Evolutionary conservation across 2,113 vertebrate species (phyloP).

Genomic region (Odocoileus virginianus): DNA sequence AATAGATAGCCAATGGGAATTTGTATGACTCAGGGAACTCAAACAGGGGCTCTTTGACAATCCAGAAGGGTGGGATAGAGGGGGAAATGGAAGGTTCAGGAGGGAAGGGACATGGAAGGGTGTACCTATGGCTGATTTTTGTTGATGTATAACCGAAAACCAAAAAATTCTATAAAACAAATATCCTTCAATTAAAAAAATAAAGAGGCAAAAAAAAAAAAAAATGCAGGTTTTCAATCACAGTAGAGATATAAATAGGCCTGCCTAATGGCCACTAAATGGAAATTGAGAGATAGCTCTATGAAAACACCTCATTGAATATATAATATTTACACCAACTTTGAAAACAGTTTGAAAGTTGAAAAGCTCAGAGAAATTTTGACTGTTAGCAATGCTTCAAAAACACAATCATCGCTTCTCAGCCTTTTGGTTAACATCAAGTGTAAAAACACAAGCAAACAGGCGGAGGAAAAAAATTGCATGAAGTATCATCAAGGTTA

Average conservation of each 20-base stretch:
- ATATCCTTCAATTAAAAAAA: not conserved
- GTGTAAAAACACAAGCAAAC: not conserved
- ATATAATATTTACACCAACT: not conserved
- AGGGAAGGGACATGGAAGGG: not conserved
- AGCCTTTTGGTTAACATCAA: not conserved
- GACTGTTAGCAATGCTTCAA: not conserved
- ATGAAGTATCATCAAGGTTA: not conserved
- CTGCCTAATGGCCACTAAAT: not conserved
- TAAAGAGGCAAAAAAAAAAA: not conserved
- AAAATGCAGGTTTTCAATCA: not conserved
- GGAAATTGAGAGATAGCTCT: not conserved
- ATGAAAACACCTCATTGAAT: not conserved
- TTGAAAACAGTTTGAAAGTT: constrained; percentile 24
- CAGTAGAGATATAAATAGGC: not conserved
- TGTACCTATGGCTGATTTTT: not conserved
- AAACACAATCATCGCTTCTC: not conserved
- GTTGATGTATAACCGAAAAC: not conserved
- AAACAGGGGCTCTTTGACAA: not conserved
- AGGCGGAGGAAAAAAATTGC: not conserved
- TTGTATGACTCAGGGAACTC: not conserved
- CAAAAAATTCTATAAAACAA: not conserved
- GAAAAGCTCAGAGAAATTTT: not conserved
- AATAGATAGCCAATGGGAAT: not conserved
- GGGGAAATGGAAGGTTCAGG: not conserved
- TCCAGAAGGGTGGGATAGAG: not conserved